Conservation (phyloP, 2,113 vertebrate genomes). For the Psephotus haematonotus region DNA sequence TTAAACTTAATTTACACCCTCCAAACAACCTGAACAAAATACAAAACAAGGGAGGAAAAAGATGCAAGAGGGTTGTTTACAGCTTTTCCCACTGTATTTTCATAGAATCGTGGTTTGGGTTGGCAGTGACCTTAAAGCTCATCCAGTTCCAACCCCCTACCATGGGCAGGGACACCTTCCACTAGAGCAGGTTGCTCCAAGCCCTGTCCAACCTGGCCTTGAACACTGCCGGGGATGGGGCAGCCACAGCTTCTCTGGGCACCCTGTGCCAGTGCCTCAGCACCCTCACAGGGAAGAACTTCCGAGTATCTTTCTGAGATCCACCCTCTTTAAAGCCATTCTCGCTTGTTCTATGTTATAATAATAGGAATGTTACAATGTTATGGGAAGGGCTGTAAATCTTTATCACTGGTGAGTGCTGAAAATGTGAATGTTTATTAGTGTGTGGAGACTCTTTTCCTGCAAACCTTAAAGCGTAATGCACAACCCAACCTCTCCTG, state of each 20-base stretch:
- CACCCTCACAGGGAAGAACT: neutral
- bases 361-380: neutral
- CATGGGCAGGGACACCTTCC: neutral
- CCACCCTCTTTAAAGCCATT: neutral
- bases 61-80: neutral
- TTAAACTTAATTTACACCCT: neutral
- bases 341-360: neutral
- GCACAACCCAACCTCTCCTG: neutral
- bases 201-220: no score
- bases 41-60: neutral
- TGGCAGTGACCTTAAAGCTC: neutral
- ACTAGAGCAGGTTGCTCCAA: no score
- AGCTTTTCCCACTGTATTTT: neutral
- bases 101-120: neutral
- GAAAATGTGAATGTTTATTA: neutral
- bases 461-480: neutral
- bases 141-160: neutral
- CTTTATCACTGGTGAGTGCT: neutral
- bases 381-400: conserved; percentile 5
- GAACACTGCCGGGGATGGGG: neutral
- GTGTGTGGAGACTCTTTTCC: neutral
- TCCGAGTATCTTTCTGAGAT: neutral
- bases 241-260: neutral
- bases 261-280: neutral
- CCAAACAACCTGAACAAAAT: neutral